A percentile compares a stretch with the other conserved stretches of the same genome.
phyloP scores from a whole-genome alignment of 2,888 invertebrate genomes.

The Lasioglossum oenotherae region DNA sequence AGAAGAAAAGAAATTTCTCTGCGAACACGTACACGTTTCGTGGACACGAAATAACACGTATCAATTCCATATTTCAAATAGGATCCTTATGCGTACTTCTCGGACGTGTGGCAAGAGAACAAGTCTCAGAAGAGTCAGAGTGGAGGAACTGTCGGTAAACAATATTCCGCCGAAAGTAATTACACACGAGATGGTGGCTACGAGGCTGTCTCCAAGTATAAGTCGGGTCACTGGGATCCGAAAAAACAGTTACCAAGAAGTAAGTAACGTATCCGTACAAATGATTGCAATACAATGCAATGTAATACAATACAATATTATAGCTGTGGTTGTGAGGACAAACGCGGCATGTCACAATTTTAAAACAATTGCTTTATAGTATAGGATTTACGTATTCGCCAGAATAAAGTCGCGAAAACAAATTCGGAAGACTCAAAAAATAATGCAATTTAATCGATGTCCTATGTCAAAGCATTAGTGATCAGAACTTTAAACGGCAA shows the following conservation, averaged over 20 bases:
- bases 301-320: background rate
- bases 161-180: slow-evolving; percentile 76
- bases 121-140: slow-evolving; percentile 76
- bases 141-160: slow-evolving; percentile 67
- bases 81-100: slow-evolving; percentile 83
- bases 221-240: slow-evolving; percentile 78
- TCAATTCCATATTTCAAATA: slow-evolving; percentile 42
- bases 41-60: background rate
- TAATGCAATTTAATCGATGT: no score
- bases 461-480: no score
- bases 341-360: no score
- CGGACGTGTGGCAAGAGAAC: slow-evolving; percentile 83
- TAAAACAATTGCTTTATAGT: no score
- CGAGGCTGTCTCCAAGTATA: slow-evolving; percentile 77
- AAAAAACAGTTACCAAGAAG: slow-evolving; percentile 78
- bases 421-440: no score
- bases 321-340: no score
- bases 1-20: background rate
- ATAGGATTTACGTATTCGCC: no score
- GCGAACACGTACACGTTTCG: background rate
- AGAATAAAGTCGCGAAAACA: no score
- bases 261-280: slow-evolving; percentile 51
- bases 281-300: background rate
- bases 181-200: slow-evolving; percentile 77
- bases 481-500: no score